Evolutionary conservation across 2,797 vertebrate species (phyloP), one percentile per base, ranked within the genome.

Genomic region (Epinephelus malabaricus): DNA sequence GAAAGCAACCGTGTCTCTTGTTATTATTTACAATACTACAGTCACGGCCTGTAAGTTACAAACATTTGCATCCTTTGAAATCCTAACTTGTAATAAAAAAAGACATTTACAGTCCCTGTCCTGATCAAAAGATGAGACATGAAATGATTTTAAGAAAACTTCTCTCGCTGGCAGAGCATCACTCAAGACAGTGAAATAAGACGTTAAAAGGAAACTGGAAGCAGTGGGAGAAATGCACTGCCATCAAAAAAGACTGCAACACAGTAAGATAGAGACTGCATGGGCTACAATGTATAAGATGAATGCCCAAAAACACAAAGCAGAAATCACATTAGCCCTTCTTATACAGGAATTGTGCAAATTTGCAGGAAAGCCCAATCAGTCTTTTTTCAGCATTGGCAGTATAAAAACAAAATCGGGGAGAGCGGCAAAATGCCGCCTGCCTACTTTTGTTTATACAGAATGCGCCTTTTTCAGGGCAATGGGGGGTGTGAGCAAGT

Each of bases 351-450:
- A 30, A 30, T 30, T 30, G 27, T 30, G 27, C 27, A 30, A 30
- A 30, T 30, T 30, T 30, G 27, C 27, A 30, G 27, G 27, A 30
- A 30, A 30, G 27, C 27, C 5, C 27, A 30, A 30, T 30, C 27
- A 30, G 27, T 30, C 27, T 27, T 27, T 27, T 27, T 4, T 27
- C 25, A 27, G 25, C 25, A 4, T 27, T 27, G 25, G 25, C 4
- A 27, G 25, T 27, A 27, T 27, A 4, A 27, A 27, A 4, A 27
- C 25, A 27, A 27, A 27, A 27, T 27, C 3, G 1, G 25, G 25
- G 25, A 27, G 25, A 0, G 25, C 25, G 0, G 25, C 0, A 27
- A 27, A 27, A 0, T 27, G 25, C 25, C 1, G 25, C 25, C 25
- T 27, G 4, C 25, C 25, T 27, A 27, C 25, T 27, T 27, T 27